A percentile compares a stretch with the other conserved stretches of the same genome.
Evolutionary conservation across 2,888 invertebrate genomes (phyloP).

Genomic region (Spilarctia lutea): DNA sequence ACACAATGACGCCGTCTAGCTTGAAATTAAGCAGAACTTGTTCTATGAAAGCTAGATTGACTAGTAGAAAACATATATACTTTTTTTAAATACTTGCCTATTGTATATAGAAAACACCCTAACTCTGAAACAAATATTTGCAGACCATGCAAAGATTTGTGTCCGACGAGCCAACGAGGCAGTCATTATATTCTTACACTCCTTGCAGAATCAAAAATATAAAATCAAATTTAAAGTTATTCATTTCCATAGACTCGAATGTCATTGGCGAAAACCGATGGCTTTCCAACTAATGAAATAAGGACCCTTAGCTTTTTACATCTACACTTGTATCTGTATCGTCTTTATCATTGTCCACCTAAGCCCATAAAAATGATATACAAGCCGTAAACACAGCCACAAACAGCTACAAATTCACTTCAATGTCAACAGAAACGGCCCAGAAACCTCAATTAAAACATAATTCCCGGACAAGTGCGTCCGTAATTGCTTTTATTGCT

Average conservation of each 20-base stretch:
- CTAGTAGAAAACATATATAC: too few relatives aligned
- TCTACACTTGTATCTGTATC: neutral
- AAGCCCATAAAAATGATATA: constrained; percentile 12
- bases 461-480: constrained; percentile 42
- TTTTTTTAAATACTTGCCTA: too few relatives aligned
- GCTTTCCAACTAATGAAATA: neutral
- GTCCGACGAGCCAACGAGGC: too few relatives aligned
- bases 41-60: too few relatives aligned
- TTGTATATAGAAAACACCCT: too few relatives aligned
- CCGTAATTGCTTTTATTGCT: constrained; percentile 41
- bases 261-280: neutral
- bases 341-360: neutral
- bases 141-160: too few relatives aligned
- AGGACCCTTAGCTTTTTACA: neutral
- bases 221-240: neutral
- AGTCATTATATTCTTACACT: neutral
- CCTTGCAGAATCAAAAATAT: neutral
- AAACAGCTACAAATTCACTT: constrained; percentile 27
- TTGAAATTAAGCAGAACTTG: too few relatives aligned
- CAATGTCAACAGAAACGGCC: constrained; percentile 27
- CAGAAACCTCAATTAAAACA: constrained; percentile 45
- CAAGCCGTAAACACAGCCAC: constrained; percentile 1
- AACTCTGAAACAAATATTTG: too few relatives aligned
- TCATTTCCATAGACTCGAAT: neutral
- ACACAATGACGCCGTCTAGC: neutral